These are phyloP conservation scores for Gymnopithys bicolor DNA, from an alignment of 2,797 vertebrate species.

Conservation along the genomic window DNA sequence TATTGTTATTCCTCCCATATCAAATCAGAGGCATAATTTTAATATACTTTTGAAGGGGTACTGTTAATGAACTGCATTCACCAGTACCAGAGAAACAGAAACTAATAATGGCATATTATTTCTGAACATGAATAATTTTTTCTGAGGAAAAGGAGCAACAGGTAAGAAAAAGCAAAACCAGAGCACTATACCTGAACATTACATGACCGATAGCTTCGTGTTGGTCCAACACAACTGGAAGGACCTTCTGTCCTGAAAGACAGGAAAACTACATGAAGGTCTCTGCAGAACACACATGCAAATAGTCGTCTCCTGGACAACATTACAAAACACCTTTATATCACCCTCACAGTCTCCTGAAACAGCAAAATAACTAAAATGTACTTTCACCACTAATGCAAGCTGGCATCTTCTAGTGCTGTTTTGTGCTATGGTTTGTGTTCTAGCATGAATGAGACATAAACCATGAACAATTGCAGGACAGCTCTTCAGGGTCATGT, in stretches of 20 bases:
- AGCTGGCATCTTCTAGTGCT: not conserved
- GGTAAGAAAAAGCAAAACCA: not conserved
- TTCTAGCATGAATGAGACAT: not conserved
- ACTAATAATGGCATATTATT: not conserved
- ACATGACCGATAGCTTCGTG: slow-evolving; percentile 86
- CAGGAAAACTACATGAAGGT: not conserved
- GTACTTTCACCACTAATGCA: not conserved
- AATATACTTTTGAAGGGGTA: not conserved
- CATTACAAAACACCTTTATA: not conserved
- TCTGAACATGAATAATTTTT: not conserved
- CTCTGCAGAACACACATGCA: not conserved
- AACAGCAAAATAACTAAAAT: not conserved
- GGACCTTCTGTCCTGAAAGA: slow-evolving; percentile 86
- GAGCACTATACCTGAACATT: slow-evolving; percentile 85
- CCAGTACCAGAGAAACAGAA: not conserved
- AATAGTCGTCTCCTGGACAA: not conserved
- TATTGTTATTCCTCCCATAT: not conserved
- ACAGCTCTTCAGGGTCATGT: not conserved
- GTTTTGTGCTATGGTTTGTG: not conserved
- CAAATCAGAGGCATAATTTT: not conserved
- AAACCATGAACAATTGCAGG: accelerated
- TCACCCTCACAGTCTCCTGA: not conserved
- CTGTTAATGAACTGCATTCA: not conserved
- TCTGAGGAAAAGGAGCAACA: not conserved
- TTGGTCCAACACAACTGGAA: slow-evolving; percentile 88